Conservation (phyloP, 2,113 vertebrate genomes). For the Paedocypris sp. region DNA sequence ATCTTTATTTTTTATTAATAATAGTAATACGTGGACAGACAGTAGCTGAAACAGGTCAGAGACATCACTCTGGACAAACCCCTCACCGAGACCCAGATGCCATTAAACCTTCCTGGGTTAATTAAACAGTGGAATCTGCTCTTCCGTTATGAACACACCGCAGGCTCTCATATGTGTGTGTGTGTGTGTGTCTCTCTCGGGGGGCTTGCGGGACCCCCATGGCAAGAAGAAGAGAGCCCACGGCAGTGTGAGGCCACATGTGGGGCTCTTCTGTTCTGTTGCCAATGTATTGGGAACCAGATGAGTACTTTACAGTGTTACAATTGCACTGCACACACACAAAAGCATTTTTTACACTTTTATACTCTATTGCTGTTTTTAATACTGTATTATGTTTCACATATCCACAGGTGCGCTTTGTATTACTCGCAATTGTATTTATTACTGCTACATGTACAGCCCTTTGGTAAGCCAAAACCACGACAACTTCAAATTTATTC, state of each 20-base stretch:
- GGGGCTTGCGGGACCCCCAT: neutral
- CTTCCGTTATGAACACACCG: slow-evolving; percentile 30
- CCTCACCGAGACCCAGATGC: slow-evolving; percentile 15
- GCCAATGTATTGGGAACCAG: neutral
- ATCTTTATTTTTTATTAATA: too few species aligned
- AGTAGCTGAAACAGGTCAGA: too few species aligned
- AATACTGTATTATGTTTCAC: too few species aligned
- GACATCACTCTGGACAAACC: neutral
- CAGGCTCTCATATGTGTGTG: slow-evolving; percentile 13
- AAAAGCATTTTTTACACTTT: too few species aligned
- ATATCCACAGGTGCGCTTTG: too few species aligned
- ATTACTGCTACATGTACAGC: too few species aligned
- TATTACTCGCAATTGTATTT: too few species aligned
- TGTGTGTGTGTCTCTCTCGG: neutral
- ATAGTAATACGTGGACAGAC: too few species aligned
- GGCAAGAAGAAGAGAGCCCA: neutral
- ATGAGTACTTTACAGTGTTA: neutral
- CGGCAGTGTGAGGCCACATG: neutral
- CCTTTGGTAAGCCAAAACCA: too few species aligned
- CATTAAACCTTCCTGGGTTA: slow-evolving; percentile 23
- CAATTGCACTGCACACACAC: neutral
- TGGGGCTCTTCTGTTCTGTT: neutral
- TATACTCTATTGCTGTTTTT: neutral
- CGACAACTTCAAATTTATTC: too few species aligned
- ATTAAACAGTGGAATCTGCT: slow-evolving; percentile 31